phyloP scores from a whole-genome alignment of 1,140 invertebrate species.

The Branchinecta lindahli region DNA sequence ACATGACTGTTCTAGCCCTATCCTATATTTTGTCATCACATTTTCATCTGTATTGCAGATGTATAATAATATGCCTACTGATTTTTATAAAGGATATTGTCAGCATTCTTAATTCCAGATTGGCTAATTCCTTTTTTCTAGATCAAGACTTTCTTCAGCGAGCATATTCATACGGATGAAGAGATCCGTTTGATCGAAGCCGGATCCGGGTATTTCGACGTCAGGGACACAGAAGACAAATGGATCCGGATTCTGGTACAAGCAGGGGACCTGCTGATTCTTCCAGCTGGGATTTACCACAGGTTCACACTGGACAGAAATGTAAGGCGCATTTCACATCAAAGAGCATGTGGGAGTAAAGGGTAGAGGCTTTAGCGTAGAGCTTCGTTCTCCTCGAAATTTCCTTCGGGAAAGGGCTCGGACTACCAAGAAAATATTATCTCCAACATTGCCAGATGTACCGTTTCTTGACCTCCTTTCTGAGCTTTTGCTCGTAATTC shows the following conservation, averaged over 20 bases:
- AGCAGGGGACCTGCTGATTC: constrained; percentile 74
- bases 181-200: constrained; percentile 78
- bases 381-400: background rate
- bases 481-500: too few species aligned
- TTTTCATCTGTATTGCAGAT: background rate
- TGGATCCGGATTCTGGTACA: constrained; percentile 83
- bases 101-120: constrained; percentile 14
- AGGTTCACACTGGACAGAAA: constrained; percentile 81
- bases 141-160: constrained; percentile 74
- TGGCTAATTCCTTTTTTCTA: constrained; percentile 27
- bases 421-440: constrained; percentile 4
- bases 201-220: constrained; percentile 92
- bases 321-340: constrained; percentile 33
- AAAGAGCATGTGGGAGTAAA: too few species aligned
- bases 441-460: background rate
- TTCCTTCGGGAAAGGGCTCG: background rate
- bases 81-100: constrained; percentile 6
- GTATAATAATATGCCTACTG: constrained; percentile 6
- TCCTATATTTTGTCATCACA: too few species aligned
- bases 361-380: background rate
- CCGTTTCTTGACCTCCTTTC: too few species aligned
- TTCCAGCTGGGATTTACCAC: constrained; percentile 95
- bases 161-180: constrained; percentile 94
- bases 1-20: too few species aligned
- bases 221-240: constrained; percentile 64